A percentile compares a stretch with the other conserved stretches of the same genome.
Evolutionary conservation across 2,797 vertebrate genomes (phyloP).

Genomic region (Erethizon dorsatum): DNA sequence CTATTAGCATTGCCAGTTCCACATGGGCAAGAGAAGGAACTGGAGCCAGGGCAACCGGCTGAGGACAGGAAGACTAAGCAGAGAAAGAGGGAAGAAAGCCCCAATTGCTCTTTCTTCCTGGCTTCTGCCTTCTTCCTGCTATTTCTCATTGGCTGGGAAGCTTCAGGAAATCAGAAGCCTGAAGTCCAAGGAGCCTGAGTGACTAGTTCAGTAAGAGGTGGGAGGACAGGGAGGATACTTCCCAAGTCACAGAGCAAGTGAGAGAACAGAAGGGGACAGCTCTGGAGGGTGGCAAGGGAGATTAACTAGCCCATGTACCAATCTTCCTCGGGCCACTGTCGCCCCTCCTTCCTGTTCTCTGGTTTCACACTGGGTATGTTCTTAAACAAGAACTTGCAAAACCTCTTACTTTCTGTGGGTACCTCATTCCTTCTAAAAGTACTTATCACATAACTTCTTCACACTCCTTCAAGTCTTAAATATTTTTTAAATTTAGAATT

Average conservation of each 20-base stretch:
- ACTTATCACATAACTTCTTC: not conserved
- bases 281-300: not conserved
- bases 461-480: not conserved
- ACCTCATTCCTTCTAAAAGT: not conserved
- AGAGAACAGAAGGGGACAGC: not conserved
- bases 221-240: not conserved
- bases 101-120: not conserved
- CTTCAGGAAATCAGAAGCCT: not conserved
- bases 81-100: not conserved
- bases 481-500: not conserved
- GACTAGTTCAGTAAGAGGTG: not conserved
- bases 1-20: not conserved
- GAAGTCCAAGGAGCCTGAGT: not conserved
- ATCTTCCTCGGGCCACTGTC: not conserved
- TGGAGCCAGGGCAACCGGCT: not conserved
- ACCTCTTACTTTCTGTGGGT: not conserved
- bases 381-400: not conserved
- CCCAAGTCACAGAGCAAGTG: not conserved
- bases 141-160: not conserved
- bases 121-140: not conserved
- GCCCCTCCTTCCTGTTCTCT: not conserved
- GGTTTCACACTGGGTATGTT: not conserved
- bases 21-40: not conserved
- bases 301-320: rapidly evolving
- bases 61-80: not conserved